phyloP scores from a whole-genome alignment of 1,140 invertebrate species.

The Bombus sylvicola region DNA sequence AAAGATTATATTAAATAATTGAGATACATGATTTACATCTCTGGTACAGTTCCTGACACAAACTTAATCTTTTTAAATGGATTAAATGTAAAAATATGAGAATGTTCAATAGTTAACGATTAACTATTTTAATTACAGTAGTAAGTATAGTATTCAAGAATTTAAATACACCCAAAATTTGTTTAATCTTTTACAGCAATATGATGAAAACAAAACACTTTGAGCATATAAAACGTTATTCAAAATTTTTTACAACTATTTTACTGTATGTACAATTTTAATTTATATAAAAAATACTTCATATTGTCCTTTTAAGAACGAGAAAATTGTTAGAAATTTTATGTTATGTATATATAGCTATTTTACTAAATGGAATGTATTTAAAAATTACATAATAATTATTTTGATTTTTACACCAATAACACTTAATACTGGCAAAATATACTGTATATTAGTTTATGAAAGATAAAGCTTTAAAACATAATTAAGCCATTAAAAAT shows the following conservation, averaged over 20 bases:
- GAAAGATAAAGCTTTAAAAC: conserved; percentile 40
- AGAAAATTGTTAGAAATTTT: conserved; percentile 26
- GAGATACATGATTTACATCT: conserved; percentile 49
- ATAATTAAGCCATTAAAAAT: conserved; percentile 38
- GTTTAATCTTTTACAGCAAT: conserved; percentile 5
- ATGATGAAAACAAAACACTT: conserved; percentile 17
- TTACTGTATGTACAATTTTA: conserved; percentile 23
- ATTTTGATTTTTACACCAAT: conserved; percentile 24
- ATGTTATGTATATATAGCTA: conserved; percentile 11
- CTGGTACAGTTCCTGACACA: conserved; percentile 74
- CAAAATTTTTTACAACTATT: conserved; percentile 27
- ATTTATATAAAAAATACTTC: conserved; percentile 56
- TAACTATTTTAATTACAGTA: neutral
- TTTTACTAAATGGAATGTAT: conserved; percentile 32
- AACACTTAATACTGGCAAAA: conserved; percentile 27
- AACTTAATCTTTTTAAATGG: conserved; percentile 9
- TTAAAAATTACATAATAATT: conserved; percentile 37
- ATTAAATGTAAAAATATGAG: neutral
- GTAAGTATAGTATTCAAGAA: neutral
- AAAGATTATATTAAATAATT: conserved; percentile 42
- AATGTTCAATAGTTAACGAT: conserved; percentile 5
- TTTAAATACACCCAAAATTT: neutral
- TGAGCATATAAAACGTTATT: conserved; percentile 10
- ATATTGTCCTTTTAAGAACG: conserved; percentile 23
- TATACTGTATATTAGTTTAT: conserved; percentile 30